A percentile compares a stretch with the other conserved stretches of the same genome.
Conservation (phyloP, 2,888 invertebrate species). For the Callyntrura sp. region DNA sequence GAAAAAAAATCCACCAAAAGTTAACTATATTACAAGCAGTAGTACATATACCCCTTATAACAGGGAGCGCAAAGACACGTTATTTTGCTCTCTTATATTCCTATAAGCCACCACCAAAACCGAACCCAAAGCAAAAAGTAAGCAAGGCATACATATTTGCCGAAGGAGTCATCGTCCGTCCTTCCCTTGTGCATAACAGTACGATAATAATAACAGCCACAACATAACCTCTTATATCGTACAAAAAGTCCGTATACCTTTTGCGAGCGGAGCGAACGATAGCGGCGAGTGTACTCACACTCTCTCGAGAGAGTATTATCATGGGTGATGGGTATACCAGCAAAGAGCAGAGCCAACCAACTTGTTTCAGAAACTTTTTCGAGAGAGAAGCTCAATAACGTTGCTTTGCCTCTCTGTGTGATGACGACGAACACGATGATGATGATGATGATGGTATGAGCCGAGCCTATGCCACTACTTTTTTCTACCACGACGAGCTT, state of each 20-base stretch:
- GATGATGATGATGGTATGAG: constrained; percentile 56
- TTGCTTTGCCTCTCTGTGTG: constrained; percentile 27
- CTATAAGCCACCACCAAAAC: constrained; percentile 53
- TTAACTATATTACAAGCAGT: background rate
- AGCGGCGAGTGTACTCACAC: constrained; percentile 24
- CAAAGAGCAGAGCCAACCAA: constrained; percentile 4
- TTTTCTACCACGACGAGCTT: constrained; percentile 52
- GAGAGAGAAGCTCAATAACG: constrained; percentile 68
- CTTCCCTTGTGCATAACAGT: constrained; percentile 72
- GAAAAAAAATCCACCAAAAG: constrained; percentile 20
- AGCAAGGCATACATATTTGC: constrained; percentile 45
- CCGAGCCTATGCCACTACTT: constrained; percentile 78
- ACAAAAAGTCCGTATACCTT: constrained; percentile 51
- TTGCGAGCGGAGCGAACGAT: background rate
- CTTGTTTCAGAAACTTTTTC: constrained; percentile 14
- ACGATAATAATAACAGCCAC: constrained; percentile 68
- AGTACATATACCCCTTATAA: background rate
- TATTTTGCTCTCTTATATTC: constrained; percentile 29
- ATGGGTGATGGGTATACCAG: constrained; percentile 41
- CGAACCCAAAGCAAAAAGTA: constrained; percentile 5
- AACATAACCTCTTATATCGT: constrained; percentile 73
- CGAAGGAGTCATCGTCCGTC: constrained; percentile 77
- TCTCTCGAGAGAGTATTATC: constrained; percentile 13
- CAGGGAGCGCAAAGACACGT: background rate
- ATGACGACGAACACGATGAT: constrained; percentile 37